phyloP scores from a whole-genome alignment of 2,888 invertebrate genomes.

The Drosophila conformis region DNA sequence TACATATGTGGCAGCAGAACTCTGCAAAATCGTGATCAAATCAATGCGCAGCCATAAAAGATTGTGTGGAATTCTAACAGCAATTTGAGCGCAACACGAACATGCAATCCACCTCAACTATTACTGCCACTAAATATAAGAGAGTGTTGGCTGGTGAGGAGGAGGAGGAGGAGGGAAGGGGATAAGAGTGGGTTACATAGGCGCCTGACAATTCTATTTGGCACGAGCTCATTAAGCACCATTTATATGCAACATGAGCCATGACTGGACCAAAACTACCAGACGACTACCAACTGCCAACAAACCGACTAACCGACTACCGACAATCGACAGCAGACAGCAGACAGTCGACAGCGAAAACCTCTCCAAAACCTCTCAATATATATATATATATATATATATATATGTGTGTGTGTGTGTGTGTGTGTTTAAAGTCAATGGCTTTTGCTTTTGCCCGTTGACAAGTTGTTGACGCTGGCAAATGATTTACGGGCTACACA shows the following conservation, averaged over 20 bases:
- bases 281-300: conserved; percentile 27
- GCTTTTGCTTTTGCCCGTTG: conserved; percentile 56
- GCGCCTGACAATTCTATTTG: conserved; percentile 79
- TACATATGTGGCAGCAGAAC: conserved; percentile 24
- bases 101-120: conserved; percentile 31
- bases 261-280: conserved; percentile 72
- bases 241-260: conserved; percentile 82
- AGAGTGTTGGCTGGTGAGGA: background rate
- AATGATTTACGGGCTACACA: conserved; percentile 72
- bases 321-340: conserved; percentile 16
- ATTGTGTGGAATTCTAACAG: conserved; percentile 70
- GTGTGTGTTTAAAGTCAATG: conserved; percentile 42
- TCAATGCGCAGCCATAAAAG: conserved; percentile 72
- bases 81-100: conserved; percentile 75
- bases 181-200: conserved; percentile 2
- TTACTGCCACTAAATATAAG: background rate
- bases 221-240: conserved; percentile 84
- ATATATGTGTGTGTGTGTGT: background rate
- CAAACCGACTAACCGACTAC: conserved; percentile 1
- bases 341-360: conserved; percentile 38
- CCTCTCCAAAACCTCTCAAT: conserved; percentile 50
- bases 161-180: background rate
- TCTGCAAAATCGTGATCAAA: conserved; percentile 70
- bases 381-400: background rate
- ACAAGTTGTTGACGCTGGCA: conserved; percentile 78